Conservation (phyloP, 2,888 invertebrate genomes). For the Lissonota sp. region DNA sequence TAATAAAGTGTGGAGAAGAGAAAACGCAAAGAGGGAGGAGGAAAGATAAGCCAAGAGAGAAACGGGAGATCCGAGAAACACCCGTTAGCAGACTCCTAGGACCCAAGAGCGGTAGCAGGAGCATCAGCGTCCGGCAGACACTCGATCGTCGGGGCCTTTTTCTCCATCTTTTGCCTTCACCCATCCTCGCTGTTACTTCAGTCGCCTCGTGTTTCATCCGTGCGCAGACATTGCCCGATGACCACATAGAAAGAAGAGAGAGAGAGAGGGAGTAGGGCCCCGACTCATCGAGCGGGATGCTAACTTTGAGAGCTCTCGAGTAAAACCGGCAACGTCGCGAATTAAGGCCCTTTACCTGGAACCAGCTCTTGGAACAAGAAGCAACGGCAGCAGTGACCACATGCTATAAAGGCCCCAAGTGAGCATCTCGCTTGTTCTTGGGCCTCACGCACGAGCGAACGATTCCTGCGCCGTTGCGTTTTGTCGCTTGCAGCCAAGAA, state of each 20-base stretch:
- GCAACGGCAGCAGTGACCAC: constrained; percentile 43
- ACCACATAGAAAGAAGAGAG: constrained; percentile 26
- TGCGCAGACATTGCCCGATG: constrained; percentile 30
- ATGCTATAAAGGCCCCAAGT: constrained; percentile 39
- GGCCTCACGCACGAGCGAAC: constrained; percentile 43
- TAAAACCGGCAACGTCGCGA: constrained; percentile 69
- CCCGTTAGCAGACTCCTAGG: constrained; percentile 57
- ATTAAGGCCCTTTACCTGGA: constrained; percentile 69
- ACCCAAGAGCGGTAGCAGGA: constrained; percentile 22
- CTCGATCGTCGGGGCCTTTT: constrained; percentile 37
- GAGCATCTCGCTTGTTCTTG: constrained; percentile 39
- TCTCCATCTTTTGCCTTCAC: constrained; percentile 20
- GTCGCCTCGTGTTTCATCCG: constrained; percentile 4
- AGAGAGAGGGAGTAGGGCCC: constrained; percentile 24
- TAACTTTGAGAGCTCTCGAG: constrained; percentile 50
- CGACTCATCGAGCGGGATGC: constrained; percentile 14
- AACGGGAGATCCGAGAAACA: constrained; percentile 62
- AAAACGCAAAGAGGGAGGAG: constrained; percentile 16
- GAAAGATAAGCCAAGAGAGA: constrained; percentile 50
- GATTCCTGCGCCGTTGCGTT: constrained; percentile 8
- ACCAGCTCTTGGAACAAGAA: constrained; percentile 56
- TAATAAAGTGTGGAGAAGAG: constrained; percentile 35
- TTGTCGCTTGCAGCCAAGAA: neutral
- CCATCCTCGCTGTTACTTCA: neutral
- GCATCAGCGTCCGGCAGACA: constrained; percentile 43